Evolutionary conservation across 1,140 invertebrate species (phyloP), one percentile per base, ranked within the genome.

Genomic region (Semibalanus balanoides): DNA sequence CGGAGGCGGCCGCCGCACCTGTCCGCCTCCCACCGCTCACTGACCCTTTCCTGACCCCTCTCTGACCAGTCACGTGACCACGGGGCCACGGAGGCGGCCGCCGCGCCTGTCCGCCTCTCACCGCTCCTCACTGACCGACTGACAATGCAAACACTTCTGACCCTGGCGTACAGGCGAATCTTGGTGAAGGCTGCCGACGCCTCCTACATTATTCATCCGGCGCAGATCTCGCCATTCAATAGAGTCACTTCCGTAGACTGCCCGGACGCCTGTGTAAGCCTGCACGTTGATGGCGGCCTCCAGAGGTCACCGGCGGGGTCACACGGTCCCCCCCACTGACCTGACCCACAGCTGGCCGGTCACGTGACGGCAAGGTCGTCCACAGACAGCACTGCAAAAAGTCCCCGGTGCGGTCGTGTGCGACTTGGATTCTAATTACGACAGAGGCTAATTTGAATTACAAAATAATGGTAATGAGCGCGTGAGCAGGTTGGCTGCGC

Each of bases 391-490:
- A 14, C 11, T 14, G 51, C 51, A 64, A 64, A 64, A 64, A 64
- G 51, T 64, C 51, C 11, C 51, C 22, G 1, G 51, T 25, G 1
- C 11, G 22, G 51, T 25, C 1, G 51, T 22, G 51, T 64, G 51
- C 22, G 51, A 64, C 51, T 64, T 64, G 51, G 51, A 64, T 64
- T 64, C 51, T 64, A 64, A 64, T 64, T 64, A 64, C 51, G 22
- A 25, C 51, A 14, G 11, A 64, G 22, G 14, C 51, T 64, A 64
- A 64, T 64, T 64, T 64, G 51, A 64, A 64, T 64, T 64, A 64
- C 51, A 64, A 64, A 64, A 64, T 64, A 64, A 64, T 64, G 51
- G 51, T 64, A 64, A 64, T 64, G 51, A 64, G 51, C 51, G 51
- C 11, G 51, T 64, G 51, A 64, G 22, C 51, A 64, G 22, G 51